Evolutionary conservation across 1,140 invertebrate genomes (phyloP), one percentile per base, ranked within the genome.

Genomic region (Philotrypesis tridentata): DNA sequence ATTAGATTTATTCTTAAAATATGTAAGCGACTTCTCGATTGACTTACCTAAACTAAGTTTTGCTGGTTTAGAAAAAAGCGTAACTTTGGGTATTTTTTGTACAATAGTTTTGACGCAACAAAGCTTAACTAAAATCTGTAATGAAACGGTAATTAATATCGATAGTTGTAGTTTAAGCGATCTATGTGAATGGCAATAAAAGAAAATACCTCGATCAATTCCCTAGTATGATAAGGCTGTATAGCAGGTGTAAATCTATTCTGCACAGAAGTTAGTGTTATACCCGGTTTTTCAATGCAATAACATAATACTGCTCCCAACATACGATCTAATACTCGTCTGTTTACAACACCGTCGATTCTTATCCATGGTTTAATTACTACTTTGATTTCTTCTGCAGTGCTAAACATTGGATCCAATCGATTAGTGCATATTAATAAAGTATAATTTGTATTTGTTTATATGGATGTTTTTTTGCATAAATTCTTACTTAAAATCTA

Each of bases 291-390:
- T 14, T 92, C 89, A 83, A 95, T 92, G 77, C 95, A 94, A 78
- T 94, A 93, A 7, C 93, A 92, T 33, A 96, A 89, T 67, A 96
- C 86, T 14, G 94, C 92, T 33, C 94, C 94, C 40, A 97, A 82
- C 93, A 96, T 94, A 43, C 94, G 93, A 86, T 95, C 94, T 23
- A 97, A 89, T 2, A 95, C 93, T 61, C 94, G 89, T 31, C 94
- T 91, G 89, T 97, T 96, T 0, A 97, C 86, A 0, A 93, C 92
- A 1, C 96, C 96, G 88, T 97, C 95, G 7, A 96, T 92, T 81
- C 94, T 93, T 75, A 95, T 94, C 96, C 96, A 97, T 0, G 95
- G 95, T 82, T 94, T 91, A 75, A 93, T 89, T 25, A 90, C 87
- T 1, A 93, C 90, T 82, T 88, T 89, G 31, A 92, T 88, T 76